Conservation (phyloP, 2,888 invertebrate genomes). For the Cyclophora punctaria region DNA sequence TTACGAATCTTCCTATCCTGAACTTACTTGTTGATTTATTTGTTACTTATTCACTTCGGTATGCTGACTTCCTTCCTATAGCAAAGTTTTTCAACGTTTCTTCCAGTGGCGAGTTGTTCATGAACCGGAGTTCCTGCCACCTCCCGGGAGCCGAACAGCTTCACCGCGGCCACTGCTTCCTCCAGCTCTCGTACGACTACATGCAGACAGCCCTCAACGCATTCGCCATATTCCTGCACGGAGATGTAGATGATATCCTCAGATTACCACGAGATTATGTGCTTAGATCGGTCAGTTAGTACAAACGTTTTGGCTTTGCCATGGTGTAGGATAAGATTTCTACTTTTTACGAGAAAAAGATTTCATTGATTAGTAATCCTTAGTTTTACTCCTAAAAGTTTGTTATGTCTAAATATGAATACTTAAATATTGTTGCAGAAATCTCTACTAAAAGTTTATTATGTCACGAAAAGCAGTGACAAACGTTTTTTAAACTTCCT, state of each 20-base stretch:
- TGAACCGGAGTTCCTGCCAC: slow-evolving; percentile 29
- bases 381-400: no score
- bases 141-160: slow-evolving; percentile 37
- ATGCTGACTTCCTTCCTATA: background rate
- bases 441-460: no score
- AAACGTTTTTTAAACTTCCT: no score
- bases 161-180: slow-evolving; percentile 37
- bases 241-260: slow-evolving; percentile 40
- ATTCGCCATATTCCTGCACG: slow-evolving; percentile 49
- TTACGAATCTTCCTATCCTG: no score
- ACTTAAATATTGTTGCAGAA: no score
- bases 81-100: background rate
- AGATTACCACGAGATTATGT: slow-evolving; percentile 45
- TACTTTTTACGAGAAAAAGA: no score
- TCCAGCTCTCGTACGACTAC: slow-evolving; percentile 42
- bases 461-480: background rate
- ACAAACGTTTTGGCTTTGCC: no score
- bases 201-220: slow-evolving; percentile 66
- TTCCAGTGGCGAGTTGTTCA: slow-evolving; percentile 42
- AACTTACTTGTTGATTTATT: no score
- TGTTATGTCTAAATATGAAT: no score
- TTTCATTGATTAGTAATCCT: no score
- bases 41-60: background rate
- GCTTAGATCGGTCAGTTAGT: slow-evolving; percentile 40
- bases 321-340: no score